Conservation (phyloP, 1,140 invertebrate genomes). For the Zaprionus tsacasi region DNA sequence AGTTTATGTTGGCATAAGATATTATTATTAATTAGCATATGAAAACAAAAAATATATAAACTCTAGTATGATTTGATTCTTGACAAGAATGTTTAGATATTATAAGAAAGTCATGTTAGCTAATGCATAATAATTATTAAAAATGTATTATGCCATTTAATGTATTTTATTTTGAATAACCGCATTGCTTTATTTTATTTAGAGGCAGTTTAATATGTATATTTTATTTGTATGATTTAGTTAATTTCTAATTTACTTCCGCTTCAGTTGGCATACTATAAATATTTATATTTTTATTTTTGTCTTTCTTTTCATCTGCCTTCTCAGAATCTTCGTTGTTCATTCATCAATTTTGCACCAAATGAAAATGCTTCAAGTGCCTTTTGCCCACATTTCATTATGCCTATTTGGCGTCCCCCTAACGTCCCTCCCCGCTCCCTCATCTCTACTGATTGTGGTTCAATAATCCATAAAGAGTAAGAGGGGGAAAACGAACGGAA, state of each 20-base stretch:
- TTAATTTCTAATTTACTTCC: neutral
- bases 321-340: slow-evolving; percentile 41
- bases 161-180: neutral
- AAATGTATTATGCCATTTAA: neutral
- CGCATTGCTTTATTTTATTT: neutral
- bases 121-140: neutral
- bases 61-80: neutral
- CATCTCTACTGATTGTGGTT: slow-evolving; percentile 44
- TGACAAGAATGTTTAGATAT: neutral
- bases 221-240: neutral
- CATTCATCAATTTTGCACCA: slow-evolving; percentile 73
- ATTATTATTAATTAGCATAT: too few species aligned
- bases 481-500: neutral
- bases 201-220: neutral
- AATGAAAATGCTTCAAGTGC: slow-evolving; percentile 69
- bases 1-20: neutral
- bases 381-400: slow-evolving; percentile 24
- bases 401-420: slow-evolving; percentile 19
- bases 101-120: neutral
- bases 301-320: slow-evolving; percentile 7
- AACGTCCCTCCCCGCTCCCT: neutral
- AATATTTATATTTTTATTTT: neutral
- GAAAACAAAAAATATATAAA: too few species aligned
- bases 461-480: slow-evolving; percentile 63
- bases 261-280: neutral